Conservation (phyloP, 2,797 vertebrate species). For the Bovichtus diacanthus region DNA sequence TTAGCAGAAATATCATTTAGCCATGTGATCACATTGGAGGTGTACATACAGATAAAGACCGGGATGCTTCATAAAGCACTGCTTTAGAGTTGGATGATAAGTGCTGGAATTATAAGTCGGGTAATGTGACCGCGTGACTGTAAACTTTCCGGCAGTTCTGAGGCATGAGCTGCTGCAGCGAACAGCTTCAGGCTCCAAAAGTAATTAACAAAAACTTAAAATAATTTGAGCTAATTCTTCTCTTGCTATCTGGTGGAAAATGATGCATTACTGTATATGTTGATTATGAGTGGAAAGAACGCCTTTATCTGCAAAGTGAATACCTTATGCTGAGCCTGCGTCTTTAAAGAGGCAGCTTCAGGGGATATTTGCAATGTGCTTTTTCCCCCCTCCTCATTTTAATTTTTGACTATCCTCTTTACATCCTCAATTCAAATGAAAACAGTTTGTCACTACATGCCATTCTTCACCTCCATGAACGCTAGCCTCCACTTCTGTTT, state of each 20-base stretch:
- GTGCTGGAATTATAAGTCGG: slow-evolving; percentile 87
- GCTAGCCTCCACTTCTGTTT: slow-evolving; percentile 18
- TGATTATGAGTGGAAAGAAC: slow-evolving; percentile 83
- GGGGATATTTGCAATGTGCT: slow-evolving; percentile 71
- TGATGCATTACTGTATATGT: slow-evolving; percentile 87
- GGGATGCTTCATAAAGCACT: slow-evolving; percentile 87
- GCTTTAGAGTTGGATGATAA: slow-evolving; percentile 86
- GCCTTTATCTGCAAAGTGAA: slow-evolving; percentile 85
- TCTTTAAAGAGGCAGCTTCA: slow-evolving; percentile 79
- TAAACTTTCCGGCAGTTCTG: slow-evolving; percentile 85
- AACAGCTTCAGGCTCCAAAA: slow-evolving; percentile 86
- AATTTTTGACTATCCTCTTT: slow-evolving; percentile 62
- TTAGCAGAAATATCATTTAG: slow-evolving; percentile 88
- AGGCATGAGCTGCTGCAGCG: slow-evolving; percentile 70
- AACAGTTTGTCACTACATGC: slow-evolving; percentile 67
- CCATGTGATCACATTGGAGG: slow-evolving; percentile 84
- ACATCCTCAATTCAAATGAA: slow-evolving; percentile 73
- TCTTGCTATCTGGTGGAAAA: slow-evolving; percentile 84
- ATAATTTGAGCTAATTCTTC: slow-evolving; percentile 89
- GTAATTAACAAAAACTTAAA: slow-evolving; percentile 89
- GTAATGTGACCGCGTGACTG: slow-evolving; percentile 85
- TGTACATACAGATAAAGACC: slow-evolving; percentile 87
- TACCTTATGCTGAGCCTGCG: slow-evolving; percentile 85
- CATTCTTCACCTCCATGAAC: slow-evolving; percentile 64
- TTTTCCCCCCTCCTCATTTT: slow-evolving; percentile 58